A percentile compares a stretch with the other conserved stretches of the same genome.
Conservation (phyloP, 2,797 vertebrate species). For the Enteromius mattozi region DNA sequence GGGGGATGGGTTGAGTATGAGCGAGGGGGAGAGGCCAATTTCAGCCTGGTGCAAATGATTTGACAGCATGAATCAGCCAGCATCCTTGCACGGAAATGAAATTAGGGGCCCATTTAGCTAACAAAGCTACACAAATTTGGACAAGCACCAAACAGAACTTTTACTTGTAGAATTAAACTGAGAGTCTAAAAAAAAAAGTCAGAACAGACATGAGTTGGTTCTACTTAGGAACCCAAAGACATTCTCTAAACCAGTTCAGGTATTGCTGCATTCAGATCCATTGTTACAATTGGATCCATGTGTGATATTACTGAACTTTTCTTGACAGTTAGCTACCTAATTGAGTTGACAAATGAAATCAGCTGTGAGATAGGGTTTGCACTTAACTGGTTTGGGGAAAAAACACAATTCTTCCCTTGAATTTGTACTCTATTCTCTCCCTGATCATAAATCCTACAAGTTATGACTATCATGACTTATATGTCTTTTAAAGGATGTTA, state of each 20-base stretch:
- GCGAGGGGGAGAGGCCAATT: slow-evolving; percentile 60
- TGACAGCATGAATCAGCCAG: slow-evolving; percentile 47
- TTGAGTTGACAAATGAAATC: background rate
- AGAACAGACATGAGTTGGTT: background rate
- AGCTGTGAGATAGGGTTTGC: background rate
- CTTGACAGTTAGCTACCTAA: background rate
- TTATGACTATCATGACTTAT: background rate
- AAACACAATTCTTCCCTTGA: background rate
- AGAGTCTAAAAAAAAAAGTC: background rate
- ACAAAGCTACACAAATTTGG: slow-evolving; percentile 17
- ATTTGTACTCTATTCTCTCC: background rate
- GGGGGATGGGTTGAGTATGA: slow-evolving; percentile 55
- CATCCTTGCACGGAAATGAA: background rate
- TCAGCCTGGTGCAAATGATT: slow-evolving; percentile 51
- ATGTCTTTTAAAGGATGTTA: background rate
- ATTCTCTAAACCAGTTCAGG: background rate
- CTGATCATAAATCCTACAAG: background rate
- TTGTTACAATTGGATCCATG: background rate
- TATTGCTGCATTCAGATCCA: background rate
- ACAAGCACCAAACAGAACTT: slow-evolving; percentile 8
- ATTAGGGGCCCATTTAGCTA: slow-evolving; percentile 12
- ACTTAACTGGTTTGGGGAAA: background rate
- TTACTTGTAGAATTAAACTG: background rate
- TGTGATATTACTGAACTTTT: background rate
- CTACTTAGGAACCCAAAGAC: background rate